Conservation (phyloP, 30 jellyfish, hydroid and myxozoan species). For the Turritopsis rubra region DNA sequence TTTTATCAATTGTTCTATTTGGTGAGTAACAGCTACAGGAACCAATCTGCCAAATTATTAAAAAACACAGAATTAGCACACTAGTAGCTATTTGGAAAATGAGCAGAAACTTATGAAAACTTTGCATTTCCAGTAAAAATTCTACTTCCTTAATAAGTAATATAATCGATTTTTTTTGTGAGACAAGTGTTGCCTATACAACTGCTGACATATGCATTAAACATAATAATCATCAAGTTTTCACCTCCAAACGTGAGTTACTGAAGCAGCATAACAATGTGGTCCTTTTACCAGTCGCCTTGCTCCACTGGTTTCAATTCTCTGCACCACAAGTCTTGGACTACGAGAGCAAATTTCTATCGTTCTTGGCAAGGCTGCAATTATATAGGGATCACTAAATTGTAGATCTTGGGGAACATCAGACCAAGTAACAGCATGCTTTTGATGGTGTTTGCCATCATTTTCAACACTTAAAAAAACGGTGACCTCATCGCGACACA, state of each 20-base stretch:
- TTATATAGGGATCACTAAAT: conserved; percentile 54
- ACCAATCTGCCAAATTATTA: conserved; percentile 31
- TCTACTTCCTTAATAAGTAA: no score
- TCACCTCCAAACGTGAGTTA: conserved; percentile 66
- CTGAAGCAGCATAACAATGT: conserved; percentile 51
- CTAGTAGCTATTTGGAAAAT: no score
- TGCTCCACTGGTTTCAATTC: conserved; percentile 46
- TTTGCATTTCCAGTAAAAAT: no score
- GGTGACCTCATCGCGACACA: conserved; percentile 81
- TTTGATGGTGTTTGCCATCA: conserved; percentile 45
- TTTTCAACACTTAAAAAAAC: conserved; percentile 55
- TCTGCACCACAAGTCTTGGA: conserved; percentile 74
- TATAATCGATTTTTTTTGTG: no score
- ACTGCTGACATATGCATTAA: no score
- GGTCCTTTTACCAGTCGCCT: conserved; percentile 39
- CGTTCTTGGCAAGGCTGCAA: conserved; percentile 67
- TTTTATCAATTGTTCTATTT: conserved; percentile 55
- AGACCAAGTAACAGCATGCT: conserved; percentile 92
- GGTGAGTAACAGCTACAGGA: conserved; percentile 53
- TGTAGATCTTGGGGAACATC: conserved; percentile 64
- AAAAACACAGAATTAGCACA: background rate
- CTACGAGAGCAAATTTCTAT: conserved; percentile 77
- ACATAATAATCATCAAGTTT: no score
- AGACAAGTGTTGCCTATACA: no score
- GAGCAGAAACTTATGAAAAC: no score